Conservation (phyloP, 1,140 invertebrate genomes). For the Brachionus paranguensis region DNA sequence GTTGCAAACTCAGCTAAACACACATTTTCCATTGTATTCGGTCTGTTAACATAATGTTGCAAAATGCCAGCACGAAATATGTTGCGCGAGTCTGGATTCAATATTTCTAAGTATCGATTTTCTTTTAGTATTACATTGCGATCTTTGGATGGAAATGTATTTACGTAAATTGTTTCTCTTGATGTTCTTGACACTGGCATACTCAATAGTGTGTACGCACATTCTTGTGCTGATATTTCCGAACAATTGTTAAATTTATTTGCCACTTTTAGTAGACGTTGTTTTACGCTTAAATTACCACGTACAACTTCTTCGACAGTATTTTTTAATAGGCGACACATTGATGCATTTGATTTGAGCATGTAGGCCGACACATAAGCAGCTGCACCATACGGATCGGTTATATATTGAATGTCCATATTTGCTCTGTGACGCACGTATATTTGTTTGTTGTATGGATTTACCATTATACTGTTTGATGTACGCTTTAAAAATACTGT, state of each 20-base stretch:
- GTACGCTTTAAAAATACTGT: neutral
- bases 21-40: neutral
- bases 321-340: neutral
- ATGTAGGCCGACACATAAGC: neutral
- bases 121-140: neutral
- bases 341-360: neutral
- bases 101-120: neutral
- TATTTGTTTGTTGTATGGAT: neutral
- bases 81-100: neutral
- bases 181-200: neutral
- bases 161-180: neutral
- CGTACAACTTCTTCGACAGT: neutral
- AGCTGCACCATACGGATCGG: neutral
- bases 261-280: neutral
- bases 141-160: neutral
- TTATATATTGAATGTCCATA: neutral
- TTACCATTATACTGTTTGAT: neutral
- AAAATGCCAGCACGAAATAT: neutral
- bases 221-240: neutral
- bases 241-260: neutral
- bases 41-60: neutral
- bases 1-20: neutral
- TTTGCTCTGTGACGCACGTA: neutral
- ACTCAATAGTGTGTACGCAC: neutral
- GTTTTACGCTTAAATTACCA: neutral